phyloP scores from a whole-genome alignment of 1,140 invertebrate genomes.

The Drosophila arawakana region DNA sequence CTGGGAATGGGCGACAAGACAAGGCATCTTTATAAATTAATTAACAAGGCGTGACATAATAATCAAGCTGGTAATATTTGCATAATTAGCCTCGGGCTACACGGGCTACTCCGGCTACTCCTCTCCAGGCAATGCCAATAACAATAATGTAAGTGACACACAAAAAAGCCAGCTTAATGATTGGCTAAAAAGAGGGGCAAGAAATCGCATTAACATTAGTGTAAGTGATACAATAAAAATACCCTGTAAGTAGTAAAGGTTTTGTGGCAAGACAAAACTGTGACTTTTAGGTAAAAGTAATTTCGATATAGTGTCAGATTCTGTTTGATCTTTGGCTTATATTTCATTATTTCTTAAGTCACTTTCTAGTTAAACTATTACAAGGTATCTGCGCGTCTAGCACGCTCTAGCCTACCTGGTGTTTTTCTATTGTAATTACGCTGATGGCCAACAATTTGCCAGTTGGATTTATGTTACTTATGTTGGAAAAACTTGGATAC shows the following conservation, averaged over 20 bases:
- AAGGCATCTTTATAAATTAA: constrained; percentile 62
- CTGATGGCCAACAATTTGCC: constrained; percentile 24
- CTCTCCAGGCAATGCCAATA: constrained; percentile 13
- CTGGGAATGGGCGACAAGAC: constrained; percentile 47
- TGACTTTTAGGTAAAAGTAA: background rate
- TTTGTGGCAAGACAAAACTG: background rate
- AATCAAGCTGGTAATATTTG: constrained; percentile 51
- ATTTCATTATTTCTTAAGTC: too few species aligned
- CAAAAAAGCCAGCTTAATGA: background rate
- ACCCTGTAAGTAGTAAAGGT: constrained; percentile 1
- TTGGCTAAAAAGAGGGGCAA: background rate
- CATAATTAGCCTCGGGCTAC: constrained; percentile 31
- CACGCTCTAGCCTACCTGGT: background rate
- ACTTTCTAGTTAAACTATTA: background rate
- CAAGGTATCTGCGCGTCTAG: background rate
- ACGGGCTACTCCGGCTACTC: too few species aligned
- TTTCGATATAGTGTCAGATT: background rate
- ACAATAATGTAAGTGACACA: constrained; percentile 23
- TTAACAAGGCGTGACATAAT: constrained; percentile 80
- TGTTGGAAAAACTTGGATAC: constrained; percentile 52
- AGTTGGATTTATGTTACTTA: constrained; percentile 40
- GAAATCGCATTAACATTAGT: constrained; percentile 26
- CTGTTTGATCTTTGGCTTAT: too few species aligned
- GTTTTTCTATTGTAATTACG: constrained; percentile 44
- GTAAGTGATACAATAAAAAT: constrained; percentile 14